These are phyloP conservation scores for Isotomurus palustris DNA, from an alignment of 2,888 invertebrate species.

Conservation along the genomic window DNA sequence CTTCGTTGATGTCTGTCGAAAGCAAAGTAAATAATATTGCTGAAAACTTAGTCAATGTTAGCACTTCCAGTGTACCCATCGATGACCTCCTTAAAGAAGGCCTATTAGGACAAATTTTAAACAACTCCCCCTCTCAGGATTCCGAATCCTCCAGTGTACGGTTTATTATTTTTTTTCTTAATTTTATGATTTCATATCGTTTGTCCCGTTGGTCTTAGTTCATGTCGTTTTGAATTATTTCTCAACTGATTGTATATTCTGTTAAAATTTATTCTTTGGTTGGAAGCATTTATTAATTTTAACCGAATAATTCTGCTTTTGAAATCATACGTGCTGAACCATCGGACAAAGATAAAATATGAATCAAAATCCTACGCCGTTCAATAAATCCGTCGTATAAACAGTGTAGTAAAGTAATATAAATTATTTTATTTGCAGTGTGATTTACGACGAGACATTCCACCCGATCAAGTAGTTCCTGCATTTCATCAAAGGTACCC, in stretches of 20 bases:
- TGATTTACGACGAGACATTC: slow-evolving; percentile 28
- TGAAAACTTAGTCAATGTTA: slow-evolving; percentile 7
- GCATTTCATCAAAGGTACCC: slow-evolving; percentile 43
- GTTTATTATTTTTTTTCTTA: slow-evolving; percentile 2
- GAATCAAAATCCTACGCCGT: too few species aligned
- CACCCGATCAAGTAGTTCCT: slow-evolving; percentile 43
- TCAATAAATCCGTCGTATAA: too few species aligned
- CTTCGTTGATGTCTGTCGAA: slow-evolving; percentile 66
- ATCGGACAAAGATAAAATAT: too few species aligned
- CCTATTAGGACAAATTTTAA: slow-evolving; percentile 1
- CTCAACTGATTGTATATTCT: too few species aligned
- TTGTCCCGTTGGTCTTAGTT: too few species aligned
- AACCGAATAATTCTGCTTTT: neutral
- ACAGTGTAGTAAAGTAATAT: too few species aligned
- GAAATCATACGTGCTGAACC: too few species aligned
- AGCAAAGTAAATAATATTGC: slow-evolving; percentile 37
- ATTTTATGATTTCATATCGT: slow-evolving; percentile 10
- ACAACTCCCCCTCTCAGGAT: slow-evolving; percentile 5
- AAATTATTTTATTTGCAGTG: slow-evolving; percentile 23
- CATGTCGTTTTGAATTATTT: too few species aligned
- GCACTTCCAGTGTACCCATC: neutral
- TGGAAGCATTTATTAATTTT: slow-evolving; percentile 2
- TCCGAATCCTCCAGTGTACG: slow-evolving; percentile 10
- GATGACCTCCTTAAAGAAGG: neutral
- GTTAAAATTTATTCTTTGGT: too few species aligned